These are phyloP conservation scores for Serranochromis macrocephalus DNA, from an alignment of 2,113 vertebrate genomes.

Conservation along the genomic window DNA sequence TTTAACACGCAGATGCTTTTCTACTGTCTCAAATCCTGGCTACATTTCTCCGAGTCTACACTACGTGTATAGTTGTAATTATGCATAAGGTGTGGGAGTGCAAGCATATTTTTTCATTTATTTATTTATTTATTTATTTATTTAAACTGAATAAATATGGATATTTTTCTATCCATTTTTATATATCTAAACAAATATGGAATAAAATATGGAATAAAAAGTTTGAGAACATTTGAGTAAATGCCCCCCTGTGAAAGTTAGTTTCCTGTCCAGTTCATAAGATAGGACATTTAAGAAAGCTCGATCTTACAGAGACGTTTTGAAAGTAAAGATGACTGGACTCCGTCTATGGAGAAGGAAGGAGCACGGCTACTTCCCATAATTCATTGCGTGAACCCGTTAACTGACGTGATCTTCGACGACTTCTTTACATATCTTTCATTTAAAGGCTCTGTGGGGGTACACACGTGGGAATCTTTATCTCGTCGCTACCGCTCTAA, in stretches of 20 bases:
- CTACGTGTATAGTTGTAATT: neutral
- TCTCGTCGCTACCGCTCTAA: neutral
- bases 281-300: neutral
- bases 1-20: neutral
- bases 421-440: neutral
- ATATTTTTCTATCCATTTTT: neutral
- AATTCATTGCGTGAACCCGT: constrained; percentile 1
- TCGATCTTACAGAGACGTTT: neutral
- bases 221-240: neutral
- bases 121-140: neutral
- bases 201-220: neutral
- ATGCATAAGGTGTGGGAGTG: neutral
- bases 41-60: neutral
- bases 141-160: neutral
- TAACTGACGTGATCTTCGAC: neutral
- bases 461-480: constrained; percentile 40
- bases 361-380: neutral
- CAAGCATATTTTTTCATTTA: neutral
- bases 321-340: neutral
- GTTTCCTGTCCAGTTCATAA: neutral
- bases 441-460: neutral
- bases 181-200: neutral
- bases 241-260: neutral
- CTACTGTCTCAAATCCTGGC: neutral
- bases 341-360: neutral